Percentiles rank a stretch among this genome's conserved stretches.
Conservation (phyloP, 2,113 vertebrate species). For the Girardinichthys multiradiatus region DNA sequence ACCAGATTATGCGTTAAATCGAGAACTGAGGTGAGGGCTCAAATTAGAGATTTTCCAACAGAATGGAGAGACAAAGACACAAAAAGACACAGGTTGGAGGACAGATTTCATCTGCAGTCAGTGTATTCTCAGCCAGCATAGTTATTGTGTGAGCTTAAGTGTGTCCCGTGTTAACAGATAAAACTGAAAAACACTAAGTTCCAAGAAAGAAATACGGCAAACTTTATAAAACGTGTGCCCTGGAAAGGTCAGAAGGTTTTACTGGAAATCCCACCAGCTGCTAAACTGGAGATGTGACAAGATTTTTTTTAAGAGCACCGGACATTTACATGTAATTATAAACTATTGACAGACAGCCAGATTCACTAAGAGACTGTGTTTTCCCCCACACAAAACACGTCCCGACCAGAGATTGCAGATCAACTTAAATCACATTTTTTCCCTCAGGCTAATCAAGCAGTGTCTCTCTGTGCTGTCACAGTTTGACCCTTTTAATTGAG, state of each 20-base stretch:
- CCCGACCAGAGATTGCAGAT: no score
- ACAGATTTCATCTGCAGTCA: slow-evolving; percentile 33
- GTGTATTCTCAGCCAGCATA: slow-evolving; percentile 21
- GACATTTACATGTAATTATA: no score
- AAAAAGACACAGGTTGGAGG: slow-evolving; percentile 41
- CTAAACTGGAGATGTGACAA: no score
- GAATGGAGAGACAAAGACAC: slow-evolving; percentile 57
- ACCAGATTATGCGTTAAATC: slow-evolving; percentile 43
- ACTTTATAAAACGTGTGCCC: not conserved
- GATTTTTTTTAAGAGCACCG: no score
- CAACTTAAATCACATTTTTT: no score
- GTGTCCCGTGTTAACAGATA: slow-evolving; percentile 33
- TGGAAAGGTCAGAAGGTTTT: not conserved
- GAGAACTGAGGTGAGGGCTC: slow-evolving; percentile 29
- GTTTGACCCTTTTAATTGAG: no score
- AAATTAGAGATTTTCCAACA: slow-evolving; percentile 51
- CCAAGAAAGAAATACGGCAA: not conserved
- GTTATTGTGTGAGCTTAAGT: slow-evolving; percentile 24
- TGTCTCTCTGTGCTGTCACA: no score
- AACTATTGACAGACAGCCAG: no score
- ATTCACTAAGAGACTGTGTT: no score
- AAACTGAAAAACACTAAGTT: slow-evolving; percentile 16
- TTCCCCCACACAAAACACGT: no score
- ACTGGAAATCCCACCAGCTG: no score
- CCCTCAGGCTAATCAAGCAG: no score